These are phyloP conservation scores for Eulimnadia texana DNA, from an alignment of 1,140 invertebrate genomes.

Conservation along the genomic window DNA sequence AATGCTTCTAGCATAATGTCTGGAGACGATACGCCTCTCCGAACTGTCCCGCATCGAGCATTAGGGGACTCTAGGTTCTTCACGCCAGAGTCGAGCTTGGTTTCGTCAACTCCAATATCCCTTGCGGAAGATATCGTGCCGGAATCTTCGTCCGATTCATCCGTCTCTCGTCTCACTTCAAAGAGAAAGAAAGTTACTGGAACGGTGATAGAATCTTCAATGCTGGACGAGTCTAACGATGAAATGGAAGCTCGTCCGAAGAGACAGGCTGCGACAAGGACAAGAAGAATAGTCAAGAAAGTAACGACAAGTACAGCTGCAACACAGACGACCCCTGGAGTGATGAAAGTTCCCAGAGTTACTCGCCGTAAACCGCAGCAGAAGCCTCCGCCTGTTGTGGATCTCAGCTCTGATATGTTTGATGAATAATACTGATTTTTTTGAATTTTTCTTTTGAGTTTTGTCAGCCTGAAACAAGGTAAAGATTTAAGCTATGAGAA, in stretches of 20 bases:
- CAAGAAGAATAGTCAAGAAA: too few relatives aligned
- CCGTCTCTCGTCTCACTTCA: background rate
- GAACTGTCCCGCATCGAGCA: too few relatives aligned
- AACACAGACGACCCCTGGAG: background rate
- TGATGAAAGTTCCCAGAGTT: background rate
- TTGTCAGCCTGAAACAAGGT: too few relatives aligned
- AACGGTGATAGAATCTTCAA: background rate
- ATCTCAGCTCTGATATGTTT: background rate
- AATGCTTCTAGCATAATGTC: background rate
- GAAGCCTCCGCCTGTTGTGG: background rate
- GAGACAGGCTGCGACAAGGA: background rate
- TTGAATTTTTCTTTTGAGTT: too few relatives aligned
- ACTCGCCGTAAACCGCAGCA: background rate
- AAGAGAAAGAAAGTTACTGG: background rate
- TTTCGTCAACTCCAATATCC: background rate
- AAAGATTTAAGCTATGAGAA: too few relatives aligned
- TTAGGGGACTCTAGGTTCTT: background rate
- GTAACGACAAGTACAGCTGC: background rate
- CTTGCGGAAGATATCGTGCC: background rate
- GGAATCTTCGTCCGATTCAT: background rate
- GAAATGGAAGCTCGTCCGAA: background rate
- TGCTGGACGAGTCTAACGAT: background rate
- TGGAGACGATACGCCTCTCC: background rate
- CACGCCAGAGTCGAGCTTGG: background rate
- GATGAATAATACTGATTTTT: background rate